Evolutionary conservation across 2,888 invertebrate genomes (phyloP).

Genomic region (Idaea aversata): DNA sequence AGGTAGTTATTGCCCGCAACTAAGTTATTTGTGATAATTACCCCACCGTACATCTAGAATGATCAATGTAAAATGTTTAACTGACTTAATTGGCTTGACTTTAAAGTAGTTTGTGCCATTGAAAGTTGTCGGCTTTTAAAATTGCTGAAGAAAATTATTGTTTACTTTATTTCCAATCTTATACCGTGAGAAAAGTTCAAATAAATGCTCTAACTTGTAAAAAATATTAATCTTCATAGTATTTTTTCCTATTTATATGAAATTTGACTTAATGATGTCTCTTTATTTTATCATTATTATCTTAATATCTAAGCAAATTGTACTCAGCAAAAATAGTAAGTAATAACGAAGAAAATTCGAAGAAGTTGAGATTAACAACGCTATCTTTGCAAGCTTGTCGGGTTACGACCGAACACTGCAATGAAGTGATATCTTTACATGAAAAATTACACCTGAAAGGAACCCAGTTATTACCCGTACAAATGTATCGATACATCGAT

Average conservation of each 20-base stretch:
- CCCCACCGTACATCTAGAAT: constrained; percentile 44
- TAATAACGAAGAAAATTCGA: not conserved
- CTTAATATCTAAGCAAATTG: not conserved
- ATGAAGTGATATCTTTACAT: constrained; percentile 9
- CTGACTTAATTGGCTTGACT: constrained; percentile 32
- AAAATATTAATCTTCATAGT: no score
- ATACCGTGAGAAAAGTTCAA: not conserved
- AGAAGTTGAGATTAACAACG: not conserved
- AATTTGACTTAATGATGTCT: no score
- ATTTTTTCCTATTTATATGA: no score
- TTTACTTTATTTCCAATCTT: not conserved
- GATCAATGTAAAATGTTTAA: constrained; percentile 35
- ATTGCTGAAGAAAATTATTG: not conserved
- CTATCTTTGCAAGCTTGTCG: not conserved
- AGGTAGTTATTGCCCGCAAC: constrained; percentile 46
- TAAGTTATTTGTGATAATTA: constrained; percentile 65
- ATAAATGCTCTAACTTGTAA: not conserved
- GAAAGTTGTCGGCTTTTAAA: not conserved
- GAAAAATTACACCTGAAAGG: constrained; percentile 20
- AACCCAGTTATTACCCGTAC: constrained; percentile 33
- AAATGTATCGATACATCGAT: constrained; percentile 57
- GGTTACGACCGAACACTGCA: not conserved
- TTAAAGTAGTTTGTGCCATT: not conserved
- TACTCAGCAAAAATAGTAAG: not conserved
- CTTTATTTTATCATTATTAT: no score